These are phyloP conservation scores for Protonibea diacanthus DNA, from an alignment of 2,797 vertebrate genomes.

Conservation along the genomic window DNA sequence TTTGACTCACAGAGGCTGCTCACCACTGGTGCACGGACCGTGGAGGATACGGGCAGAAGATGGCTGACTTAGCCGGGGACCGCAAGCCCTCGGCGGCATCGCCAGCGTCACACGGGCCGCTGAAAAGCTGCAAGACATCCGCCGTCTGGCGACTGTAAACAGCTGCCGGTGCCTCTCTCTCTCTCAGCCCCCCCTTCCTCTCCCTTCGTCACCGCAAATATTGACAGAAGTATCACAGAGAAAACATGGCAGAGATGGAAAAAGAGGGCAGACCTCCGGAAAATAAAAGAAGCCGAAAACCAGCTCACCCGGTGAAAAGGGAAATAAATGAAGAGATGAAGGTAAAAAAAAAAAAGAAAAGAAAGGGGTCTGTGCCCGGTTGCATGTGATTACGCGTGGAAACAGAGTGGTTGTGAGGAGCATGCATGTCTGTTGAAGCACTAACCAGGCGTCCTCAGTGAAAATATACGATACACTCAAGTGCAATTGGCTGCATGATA, in stretches of 20 bases:
- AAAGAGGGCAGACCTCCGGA: conserved; percentile 99
- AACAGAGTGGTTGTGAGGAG: conserved; percentile 76
- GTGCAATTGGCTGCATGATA: conserved; percentile 78
- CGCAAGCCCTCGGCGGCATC: conserved; percentile 84
- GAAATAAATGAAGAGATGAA: conserved; percentile 99
- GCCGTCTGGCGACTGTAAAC: conserved; percentile 83
- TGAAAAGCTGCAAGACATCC: conserved; percentile 79
- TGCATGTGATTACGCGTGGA: conserved; percentile 81
- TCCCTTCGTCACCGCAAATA: conserved; percentile 85
- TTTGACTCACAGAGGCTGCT: conserved; percentile 90
- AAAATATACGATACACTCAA: conserved; percentile 80
- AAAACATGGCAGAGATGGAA: conserved; percentile 99
- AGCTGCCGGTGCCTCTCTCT: conserved; percentile 64
- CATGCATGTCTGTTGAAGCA: conserved; percentile 86
- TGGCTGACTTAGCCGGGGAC: conserved; percentile 93
- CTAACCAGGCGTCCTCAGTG: conserved; percentile 80
- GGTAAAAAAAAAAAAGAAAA: conserved; percentile 81
- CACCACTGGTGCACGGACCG: conserved; percentile 89
- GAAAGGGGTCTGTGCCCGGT: conserved; percentile 54
- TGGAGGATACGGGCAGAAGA: conserved; percentile 90
- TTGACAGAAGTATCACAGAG: conserved; percentile 93
- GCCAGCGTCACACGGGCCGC: conserved; percentile 80
- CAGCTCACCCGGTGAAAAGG: conserved; percentile 98
- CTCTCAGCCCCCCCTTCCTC: conserved; percentile 56
- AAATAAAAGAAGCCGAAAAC: conserved; percentile 99